These are phyloP conservation scores for Synanthedon vespiformis DNA, from an alignment of 2,888 invertebrate species.

Conservation along the genomic window DNA sequence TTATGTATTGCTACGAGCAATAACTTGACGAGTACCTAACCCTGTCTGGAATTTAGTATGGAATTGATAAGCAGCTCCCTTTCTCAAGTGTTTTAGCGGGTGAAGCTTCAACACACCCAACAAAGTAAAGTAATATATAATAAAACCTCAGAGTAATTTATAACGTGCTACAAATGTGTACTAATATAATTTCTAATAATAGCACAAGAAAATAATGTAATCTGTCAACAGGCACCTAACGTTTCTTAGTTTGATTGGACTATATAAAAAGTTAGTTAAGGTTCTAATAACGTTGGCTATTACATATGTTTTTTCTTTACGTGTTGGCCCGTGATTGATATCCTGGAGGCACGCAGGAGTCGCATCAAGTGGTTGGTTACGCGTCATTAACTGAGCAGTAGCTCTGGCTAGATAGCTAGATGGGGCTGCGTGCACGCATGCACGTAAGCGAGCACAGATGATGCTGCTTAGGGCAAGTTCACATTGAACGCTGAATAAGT, in stretches of 20 bases:
- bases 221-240: background rate
- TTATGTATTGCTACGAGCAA: too few species aligned
- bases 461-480: too few species aligned
- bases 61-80: too few species aligned
- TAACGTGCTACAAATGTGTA: too few species aligned
- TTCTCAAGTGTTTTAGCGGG: too few species aligned
- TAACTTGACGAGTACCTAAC: too few species aligned
- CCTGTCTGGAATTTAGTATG: too few species aligned
- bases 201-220: background rate
- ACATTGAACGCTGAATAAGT: too few species aligned
- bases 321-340: slow-evolving; percentile 24
- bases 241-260: slow-evolving; percentile 2
- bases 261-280: slow-evolving; percentile 16
- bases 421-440: slow-evolving; percentile 14
- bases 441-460: background rate
- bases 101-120: too few species aligned
- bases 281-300: slow-evolving; percentile 17
- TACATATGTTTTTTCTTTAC: slow-evolving; percentile 18
- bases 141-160: too few species aligned
- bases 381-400: slow-evolving; percentile 24
- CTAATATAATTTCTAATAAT: too few species aligned
- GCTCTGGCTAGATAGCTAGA: slow-evolving; percentile 9
- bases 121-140: too few species aligned
- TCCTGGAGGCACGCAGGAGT: slow-evolving; percentile 24
- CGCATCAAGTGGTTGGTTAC: slow-evolving; percentile 22